Evolutionary conservation across 2,113 vertebrate species (phyloP), one percentile per base, ranked within the genome.

Genomic region (Perca schrenkii): DNA sequence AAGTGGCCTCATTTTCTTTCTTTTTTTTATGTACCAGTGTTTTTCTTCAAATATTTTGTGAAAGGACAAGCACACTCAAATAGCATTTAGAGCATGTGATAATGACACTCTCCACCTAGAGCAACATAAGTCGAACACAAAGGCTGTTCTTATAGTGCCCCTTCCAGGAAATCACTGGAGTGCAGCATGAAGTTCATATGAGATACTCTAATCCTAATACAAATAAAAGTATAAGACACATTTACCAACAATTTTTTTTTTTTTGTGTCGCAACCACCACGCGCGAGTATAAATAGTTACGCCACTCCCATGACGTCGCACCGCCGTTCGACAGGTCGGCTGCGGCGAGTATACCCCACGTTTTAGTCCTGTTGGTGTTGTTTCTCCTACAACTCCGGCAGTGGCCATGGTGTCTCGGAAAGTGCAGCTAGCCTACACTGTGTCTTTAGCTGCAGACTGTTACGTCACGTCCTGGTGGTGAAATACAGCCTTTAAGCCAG

Each of bases 11-110:
- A 13, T 47, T 47, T 72, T 19, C 28, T 28, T 28, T 28, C 28
- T 28, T 28, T 47, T 34, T 19, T 17, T 4, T 8, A 47, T 62
- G 58, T 14, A 21, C 11, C n/a, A 47, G 12, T 50, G 34, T 71
- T 53, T 69, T 49, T 78, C 19, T n/a, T 80, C 47, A 66, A 16
- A 66, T 72, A 72, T 71, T 53, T 69, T 22, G 11, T 58, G 21
- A 25, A 34, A 76, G 7, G 36, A 67, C 46, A 73, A 52, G 61
- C 25, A 28, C 31, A 61, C 40, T 58, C 8, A 25, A 74, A 25
- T 16, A 74, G n/a, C 17, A 65, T 71, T 61, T 56, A 66, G 13
- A 60, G 54, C 28, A 40, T 53, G 65, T 43, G 49, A 71, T 52
- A 74, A 16, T 77, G 34, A 50, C 36, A 49, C 5, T 58, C 66